phyloP scores from a whole-genome alignment of 1,140 invertebrate species.

The Lepidotrigona ventralis region DNA sequence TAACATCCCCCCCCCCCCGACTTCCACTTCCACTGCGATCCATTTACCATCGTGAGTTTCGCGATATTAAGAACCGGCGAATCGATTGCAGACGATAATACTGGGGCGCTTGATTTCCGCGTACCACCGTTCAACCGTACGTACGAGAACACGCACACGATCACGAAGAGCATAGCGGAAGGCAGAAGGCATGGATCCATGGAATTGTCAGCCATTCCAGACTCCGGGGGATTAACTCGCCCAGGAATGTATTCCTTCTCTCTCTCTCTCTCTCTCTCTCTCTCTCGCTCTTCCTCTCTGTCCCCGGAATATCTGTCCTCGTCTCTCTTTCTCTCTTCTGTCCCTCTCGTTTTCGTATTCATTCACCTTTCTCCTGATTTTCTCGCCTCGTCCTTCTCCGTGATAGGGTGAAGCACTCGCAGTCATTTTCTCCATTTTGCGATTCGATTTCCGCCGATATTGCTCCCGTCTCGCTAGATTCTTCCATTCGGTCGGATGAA shows the following conservation, averaged over 20 bases:
- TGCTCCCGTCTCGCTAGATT: slow-evolving; percentile 74
- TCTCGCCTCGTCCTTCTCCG: slow-evolving; percentile 45
- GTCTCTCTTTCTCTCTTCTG: slow-evolving; percentile 33
- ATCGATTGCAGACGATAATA: slow-evolving; percentile 73
- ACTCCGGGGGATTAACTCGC: slow-evolving; percentile 74
- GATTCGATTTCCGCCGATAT: slow-evolving; percentile 78
- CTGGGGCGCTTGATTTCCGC: neutral
- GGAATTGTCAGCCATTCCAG: slow-evolving; percentile 74
- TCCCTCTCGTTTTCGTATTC: slow-evolving; percentile 26
- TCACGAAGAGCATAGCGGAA: slow-evolving; percentile 34
- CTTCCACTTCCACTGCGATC: slow-evolving; percentile 68
- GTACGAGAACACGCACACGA: slow-evolving; percentile 47
- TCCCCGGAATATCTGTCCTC: neutral
- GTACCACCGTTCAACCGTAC: neutral
- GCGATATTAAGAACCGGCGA: slow-evolving; percentile 72
- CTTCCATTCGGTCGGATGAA: slow-evolving; percentile 73
- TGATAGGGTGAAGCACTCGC: slow-evolving; percentile 53
- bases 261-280: slow-evolving; percentile 32
- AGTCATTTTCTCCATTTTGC: slow-evolving; percentile 78
- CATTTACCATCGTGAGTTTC: slow-evolving; percentile 67
- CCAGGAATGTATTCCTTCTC: slow-evolving; percentile 70
- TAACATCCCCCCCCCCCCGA: neutral
- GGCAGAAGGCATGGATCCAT: slow-evolving; percentile 64
- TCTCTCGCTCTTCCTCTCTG: neutral
- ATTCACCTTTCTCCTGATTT: slow-evolving; percentile 41